Evolutionary conservation across 35 echinoderm and acorn worm species (phyloP).

Genomic region (Heliocidaris tuberculata): DNA sequence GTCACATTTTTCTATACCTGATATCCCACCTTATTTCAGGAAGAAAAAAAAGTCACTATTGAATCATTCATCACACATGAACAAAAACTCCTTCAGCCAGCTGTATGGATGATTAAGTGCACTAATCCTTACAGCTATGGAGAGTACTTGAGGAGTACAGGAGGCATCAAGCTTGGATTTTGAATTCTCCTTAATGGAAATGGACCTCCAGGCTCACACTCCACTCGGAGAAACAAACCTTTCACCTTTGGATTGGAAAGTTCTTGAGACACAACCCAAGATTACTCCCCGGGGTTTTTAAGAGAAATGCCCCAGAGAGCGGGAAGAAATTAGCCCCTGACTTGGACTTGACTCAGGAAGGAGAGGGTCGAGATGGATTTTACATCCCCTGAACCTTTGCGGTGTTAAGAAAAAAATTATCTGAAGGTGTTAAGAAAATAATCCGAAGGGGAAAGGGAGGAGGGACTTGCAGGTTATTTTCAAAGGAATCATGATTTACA

Average conservation of each 20-base stretch:
- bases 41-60: background rate
- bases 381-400: background rate
- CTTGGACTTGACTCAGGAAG: background rate
- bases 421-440: no score
- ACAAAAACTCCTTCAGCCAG: background rate
- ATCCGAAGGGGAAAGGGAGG: no score
- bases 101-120: background rate
- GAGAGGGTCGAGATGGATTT: background rate
- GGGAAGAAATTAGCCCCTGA: background rate
- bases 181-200: background rate
- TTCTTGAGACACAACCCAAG: background rate
- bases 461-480: no score
- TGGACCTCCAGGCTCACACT: background rate
- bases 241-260: background rate
- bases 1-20: no score
- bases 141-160: background rate
- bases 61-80: background rate
- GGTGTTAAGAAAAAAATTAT: no score
- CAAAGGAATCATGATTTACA: no score
- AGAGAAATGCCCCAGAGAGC: background rate
- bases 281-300: background rate
- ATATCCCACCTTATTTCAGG: no score
- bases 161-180: background rate
- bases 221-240: background rate
- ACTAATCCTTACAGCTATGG: background rate